These are phyloP conservation scores for Puma concolor DNA, from an alignment of 2,113 vertebrate species.

Conservation along the genomic window DNA sequence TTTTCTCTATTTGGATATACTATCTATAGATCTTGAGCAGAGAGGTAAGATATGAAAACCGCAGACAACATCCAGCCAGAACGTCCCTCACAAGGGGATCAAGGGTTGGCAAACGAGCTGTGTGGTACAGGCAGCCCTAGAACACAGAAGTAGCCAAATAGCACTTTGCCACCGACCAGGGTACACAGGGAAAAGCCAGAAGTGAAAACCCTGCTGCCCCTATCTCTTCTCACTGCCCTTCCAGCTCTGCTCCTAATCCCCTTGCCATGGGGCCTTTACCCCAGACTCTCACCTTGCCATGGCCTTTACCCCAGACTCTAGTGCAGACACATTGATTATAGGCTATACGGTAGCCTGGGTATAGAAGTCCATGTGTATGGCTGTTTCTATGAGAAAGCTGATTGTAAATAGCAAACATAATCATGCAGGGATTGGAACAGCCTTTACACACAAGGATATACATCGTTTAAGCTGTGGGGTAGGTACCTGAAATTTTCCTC, in stretches of 20 bases:
- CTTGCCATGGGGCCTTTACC: too few relatives aligned
- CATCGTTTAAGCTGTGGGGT: background rate
- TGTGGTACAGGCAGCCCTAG: background rate
- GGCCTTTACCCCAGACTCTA: background rate
- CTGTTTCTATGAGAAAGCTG: background rate
- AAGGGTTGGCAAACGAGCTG: background rate
- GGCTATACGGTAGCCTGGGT: background rate
- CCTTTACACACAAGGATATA: background rate
- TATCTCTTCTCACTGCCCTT: background rate
- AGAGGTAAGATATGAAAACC: background rate
- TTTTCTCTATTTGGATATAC: background rate
- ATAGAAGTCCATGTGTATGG: background rate
- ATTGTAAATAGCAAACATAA: background rate
- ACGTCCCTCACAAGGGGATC: background rate
- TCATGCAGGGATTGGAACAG: background rate
- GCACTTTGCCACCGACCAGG: background rate
- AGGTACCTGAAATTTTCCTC: background rate
- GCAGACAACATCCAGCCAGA: background rate
- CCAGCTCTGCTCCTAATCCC: background rate
- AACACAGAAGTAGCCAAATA: fast-evolving
- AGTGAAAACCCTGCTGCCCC: background rate
- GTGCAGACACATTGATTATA: background rate
- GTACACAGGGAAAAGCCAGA: background rate
- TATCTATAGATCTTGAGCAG: background rate
- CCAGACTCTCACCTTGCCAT: background rate